Evolutionary conservation across 2,797 vertebrate species (phyloP).

Genomic region (Podarcis siculus): DNA sequence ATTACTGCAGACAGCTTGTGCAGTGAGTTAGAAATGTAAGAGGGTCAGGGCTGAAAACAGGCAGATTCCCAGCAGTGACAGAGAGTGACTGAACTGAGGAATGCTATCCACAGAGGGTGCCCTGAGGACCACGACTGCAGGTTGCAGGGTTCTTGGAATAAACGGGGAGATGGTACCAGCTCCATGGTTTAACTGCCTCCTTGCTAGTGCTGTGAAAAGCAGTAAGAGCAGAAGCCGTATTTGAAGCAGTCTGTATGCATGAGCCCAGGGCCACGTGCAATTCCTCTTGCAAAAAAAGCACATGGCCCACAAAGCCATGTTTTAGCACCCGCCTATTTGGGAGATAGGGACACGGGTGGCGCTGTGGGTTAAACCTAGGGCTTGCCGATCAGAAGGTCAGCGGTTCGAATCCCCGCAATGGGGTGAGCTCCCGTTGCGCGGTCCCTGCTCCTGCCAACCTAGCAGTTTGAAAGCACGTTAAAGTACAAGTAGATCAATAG

Average conservation of each 20-base stretch:
- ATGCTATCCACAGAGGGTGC: not conserved
- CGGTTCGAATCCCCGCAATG: too few species aligned
- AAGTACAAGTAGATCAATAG: too few species aligned
- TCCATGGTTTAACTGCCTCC: not conserved
- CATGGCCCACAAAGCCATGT: too few species aligned
- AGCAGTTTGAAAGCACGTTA: too few species aligned
- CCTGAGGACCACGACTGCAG: not conserved
- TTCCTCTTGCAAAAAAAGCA: not conserved
- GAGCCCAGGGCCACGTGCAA: not conserved
- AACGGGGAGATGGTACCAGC: not conserved
- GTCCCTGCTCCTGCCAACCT: too few species aligned
- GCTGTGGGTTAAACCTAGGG: too few species aligned
- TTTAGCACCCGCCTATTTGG: not conserved
- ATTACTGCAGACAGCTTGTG: constrained; percentile 2
- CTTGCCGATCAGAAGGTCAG: too few species aligned
- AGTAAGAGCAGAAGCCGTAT: not conserved
- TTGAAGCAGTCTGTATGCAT: not conserved
- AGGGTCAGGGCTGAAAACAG: not conserved
- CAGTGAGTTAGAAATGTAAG: constrained; percentile 16
- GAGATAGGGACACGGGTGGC: not conserved
- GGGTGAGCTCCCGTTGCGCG: too few species aligned
- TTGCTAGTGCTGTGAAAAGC: not conserved
- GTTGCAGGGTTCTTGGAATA: constrained; percentile 9
- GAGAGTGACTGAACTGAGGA: not conserved
- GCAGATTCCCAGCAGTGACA: not conserved